Conservation (phyloP, 2,797 vertebrate species). For the Labroides dimidiatus region DNA sequence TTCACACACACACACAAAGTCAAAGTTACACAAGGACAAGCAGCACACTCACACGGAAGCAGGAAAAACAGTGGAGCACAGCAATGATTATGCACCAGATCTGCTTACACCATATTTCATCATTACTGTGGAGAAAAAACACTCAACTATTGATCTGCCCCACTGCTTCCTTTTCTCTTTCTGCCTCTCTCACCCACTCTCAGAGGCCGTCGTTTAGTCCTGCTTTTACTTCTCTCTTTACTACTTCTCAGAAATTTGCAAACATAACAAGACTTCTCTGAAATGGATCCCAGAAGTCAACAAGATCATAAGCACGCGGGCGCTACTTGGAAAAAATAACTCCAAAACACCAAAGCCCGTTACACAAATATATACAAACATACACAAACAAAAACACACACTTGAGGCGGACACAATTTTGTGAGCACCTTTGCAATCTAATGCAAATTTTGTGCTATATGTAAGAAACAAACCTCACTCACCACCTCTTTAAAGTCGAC, state of each 20-base stretch:
- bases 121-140: slow-evolving; percentile 82
- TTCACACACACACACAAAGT: slow-evolving; percentile 22
- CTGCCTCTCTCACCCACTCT: slow-evolving; percentile 38
- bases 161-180: slow-evolving; percentile 64
- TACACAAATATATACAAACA: slow-evolving; percentile 18
- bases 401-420: slow-evolving; percentile 51
- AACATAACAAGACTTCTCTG: slow-evolving; percentile 66
- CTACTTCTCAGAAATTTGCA: slow-evolving; percentile 64
- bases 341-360: slow-evolving; percentile 9
- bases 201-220: slow-evolving; percentile 51
- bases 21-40: slow-evolving; percentile 56
- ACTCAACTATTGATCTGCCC: slow-evolving; percentile 81
- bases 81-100: slow-evolving; percentile 82
- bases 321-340: slow-evolving; percentile 43
- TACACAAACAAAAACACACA: slow-evolving; percentile 24
- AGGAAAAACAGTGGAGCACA: slow-evolving; percentile 69
- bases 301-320: slow-evolving; percentile 59
- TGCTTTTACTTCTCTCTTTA: slow-evolving; percentile 60
- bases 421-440: slow-evolving; percentile 72
- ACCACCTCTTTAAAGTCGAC: not conserved
- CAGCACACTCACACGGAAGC: slow-evolving; percentile 50
- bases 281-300: slow-evolving; percentile 64
- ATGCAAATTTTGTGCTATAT: slow-evolving; percentile 37
- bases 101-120: slow-evolving; percentile 88
- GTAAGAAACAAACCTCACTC: slow-evolving; percentile 9